phyloP scores from a whole-genome alignment of 2,888 invertebrate genomes.

The Heliconius aoede region DNA sequence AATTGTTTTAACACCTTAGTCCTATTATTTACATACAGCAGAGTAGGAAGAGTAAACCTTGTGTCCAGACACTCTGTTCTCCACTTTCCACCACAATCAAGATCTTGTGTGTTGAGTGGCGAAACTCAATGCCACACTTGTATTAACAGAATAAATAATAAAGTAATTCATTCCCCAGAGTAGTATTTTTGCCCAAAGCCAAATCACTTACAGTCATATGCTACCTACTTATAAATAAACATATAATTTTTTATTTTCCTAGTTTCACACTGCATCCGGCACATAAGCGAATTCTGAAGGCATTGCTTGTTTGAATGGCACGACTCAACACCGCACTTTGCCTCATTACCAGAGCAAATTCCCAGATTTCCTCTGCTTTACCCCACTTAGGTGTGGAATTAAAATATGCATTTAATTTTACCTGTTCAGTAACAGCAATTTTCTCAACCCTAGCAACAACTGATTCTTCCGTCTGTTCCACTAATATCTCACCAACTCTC shows the following conservation, averaged over 20 bases:
- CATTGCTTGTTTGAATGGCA: neutral
- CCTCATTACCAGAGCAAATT: neutral
- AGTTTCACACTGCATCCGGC: neutral
- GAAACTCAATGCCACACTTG: too few species aligned
- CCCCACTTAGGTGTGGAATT: neutral
- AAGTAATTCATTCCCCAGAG: too few species aligned
- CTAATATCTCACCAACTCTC: constrained; percentile 87
- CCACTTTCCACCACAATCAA: too few species aligned
- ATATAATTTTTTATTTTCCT: neutral
- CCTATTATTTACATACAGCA: too few species aligned
- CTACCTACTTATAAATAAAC: too few species aligned
- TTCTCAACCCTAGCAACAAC: constrained; percentile 80
- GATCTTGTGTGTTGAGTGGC: too few species aligned
- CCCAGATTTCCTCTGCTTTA: neutral
- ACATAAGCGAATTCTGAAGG: neutral
- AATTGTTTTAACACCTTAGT: too few species aligned
- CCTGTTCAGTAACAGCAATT: constrained; percentile 78
- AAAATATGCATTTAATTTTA: constrained; percentile 21
- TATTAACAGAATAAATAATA: too few species aligned
- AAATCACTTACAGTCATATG: too few species aligned
- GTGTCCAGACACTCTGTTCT: too few species aligned
- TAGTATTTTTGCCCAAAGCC: too few species aligned
- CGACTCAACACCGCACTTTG: neutral
- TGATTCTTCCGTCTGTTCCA: constrained; percentile 87
- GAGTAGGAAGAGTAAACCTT: too few species aligned